A percentile compares a stretch with the other conserved stretches of the same genome.
These are phyloP conservation scores for Macroglossus sobrinus DNA, from an alignment of 2,113 vertebrate genomes.

Conservation along the genomic window DNA sequence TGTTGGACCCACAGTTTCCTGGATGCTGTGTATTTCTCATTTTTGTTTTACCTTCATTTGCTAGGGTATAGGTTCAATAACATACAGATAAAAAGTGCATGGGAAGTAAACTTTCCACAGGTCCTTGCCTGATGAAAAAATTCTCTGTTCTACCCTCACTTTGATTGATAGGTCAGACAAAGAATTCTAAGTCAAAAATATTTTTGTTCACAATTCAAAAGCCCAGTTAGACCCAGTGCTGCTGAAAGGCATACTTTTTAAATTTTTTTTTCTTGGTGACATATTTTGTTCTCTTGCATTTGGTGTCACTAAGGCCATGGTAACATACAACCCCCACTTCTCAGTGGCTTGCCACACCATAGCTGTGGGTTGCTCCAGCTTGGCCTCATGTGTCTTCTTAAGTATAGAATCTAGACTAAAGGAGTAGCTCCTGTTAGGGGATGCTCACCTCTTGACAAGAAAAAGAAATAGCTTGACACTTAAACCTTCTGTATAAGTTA, in stretches of 20 bases:
- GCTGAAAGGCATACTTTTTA: background rate
- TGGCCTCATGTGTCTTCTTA: background rate
- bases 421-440: background rate
- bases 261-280: background rate
- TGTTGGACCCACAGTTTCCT: background rate
- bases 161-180: background rate
- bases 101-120: background rate
- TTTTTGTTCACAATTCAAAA: constrained; percentile 19
- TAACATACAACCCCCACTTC: background rate
- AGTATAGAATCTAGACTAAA: background rate
- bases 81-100: background rate
- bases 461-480: background rate
- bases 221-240: background rate
- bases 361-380: background rate
- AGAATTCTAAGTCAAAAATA: constrained; percentile 14
- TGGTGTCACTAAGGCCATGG: background rate
- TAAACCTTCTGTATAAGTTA: background rate
- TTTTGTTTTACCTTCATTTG: background rate
- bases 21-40: background rate
- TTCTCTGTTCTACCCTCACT: background rate
- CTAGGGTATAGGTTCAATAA: background rate
- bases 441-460: background rate
- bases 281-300: background rate
- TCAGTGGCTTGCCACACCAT: background rate
- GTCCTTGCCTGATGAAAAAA: background rate